phyloP scores from a whole-genome alignment of 30 jellyfish, hydroid and myxozoan species.

The Turritopsis rubra region DNA sequence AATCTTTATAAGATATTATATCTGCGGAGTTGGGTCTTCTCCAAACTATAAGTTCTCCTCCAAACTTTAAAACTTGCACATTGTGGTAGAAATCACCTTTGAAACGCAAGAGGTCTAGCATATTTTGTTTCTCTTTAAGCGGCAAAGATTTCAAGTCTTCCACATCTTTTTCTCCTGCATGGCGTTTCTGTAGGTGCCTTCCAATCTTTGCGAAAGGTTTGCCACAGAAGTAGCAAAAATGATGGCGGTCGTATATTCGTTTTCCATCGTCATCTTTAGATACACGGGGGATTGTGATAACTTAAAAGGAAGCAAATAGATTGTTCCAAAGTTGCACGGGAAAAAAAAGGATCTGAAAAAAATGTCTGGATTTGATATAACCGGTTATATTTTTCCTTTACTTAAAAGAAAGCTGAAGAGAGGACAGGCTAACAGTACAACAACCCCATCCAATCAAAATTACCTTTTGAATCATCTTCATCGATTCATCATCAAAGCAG shows the following conservation, averaged over 20 bases:
- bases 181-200: conserved; percentile 28
- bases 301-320: background rate
- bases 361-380: too few relatives aligned
- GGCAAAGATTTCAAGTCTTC: background rate
- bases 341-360: background rate
- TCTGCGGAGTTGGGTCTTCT: conserved; percentile 26
- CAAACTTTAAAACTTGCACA: conserved; percentile 28
- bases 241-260: conserved; percentile 28
- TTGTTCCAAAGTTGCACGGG: background rate
- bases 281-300: conserved; percentile 20
- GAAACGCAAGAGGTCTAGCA: conserved; percentile 30
- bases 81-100: conserved; percentile 39
- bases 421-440: too few relatives aligned
- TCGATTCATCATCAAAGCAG: background rate
- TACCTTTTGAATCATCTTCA: background rate
- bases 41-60: conserved; percentile 40
- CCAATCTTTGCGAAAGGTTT: conserved; percentile 8
- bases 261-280: conserved; percentile 10
- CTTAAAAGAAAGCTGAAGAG: too few relatives aligned
- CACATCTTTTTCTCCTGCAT: conserved; percentile 35
- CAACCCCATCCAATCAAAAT: background rate
- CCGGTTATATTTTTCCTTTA: too few relatives aligned
- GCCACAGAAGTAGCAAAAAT: conserved; percentile 30
- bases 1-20: conserved; percentile 7
- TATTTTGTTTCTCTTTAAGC: conserved; percentile 5